These are phyloP conservation scores for Gonocerus acuteangulatus DNA, from an alignment of 2,888 invertebrate species.

Conservation along the genomic window DNA sequence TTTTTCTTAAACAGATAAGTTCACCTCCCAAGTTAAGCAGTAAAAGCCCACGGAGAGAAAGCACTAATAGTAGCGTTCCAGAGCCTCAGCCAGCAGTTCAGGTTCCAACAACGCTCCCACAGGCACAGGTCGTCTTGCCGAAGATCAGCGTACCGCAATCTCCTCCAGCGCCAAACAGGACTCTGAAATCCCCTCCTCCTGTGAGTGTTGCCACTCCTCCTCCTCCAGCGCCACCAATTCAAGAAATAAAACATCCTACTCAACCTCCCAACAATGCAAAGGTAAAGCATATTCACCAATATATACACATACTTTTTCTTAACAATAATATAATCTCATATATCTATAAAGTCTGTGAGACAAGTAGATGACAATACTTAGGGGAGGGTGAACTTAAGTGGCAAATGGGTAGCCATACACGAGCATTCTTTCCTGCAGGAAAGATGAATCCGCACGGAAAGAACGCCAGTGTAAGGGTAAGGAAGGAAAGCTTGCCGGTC, in stretches of 20 bases:
- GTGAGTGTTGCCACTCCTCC: not conserved
- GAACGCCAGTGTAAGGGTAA: too few species aligned
- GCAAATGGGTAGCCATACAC: too few species aligned
- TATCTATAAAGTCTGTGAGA: too few species aligned
- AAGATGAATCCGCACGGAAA: too few species aligned
- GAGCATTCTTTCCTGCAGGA: too few species aligned
- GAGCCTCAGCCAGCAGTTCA: not conserved
- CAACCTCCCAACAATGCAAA: not conserved
- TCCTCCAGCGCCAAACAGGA: not conserved
- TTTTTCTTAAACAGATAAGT: constrained; percentile 1
- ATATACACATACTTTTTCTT: not conserved
- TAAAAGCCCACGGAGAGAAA: constrained; percentile 8
- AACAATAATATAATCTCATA: not conserved
- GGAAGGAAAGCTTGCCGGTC: too few species aligned
- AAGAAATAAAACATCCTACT: constrained; percentile 1
- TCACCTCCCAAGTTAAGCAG: constrained; percentile 1
- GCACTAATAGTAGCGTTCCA: not conserved
- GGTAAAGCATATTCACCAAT: not conserved
- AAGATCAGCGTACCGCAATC: not conserved
- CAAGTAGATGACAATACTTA: too few species aligned
- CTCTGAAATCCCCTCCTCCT: constrained; percentile 9
- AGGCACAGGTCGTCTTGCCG: not conserved
- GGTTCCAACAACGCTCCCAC: not conserved
- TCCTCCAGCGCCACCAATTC: not conserved
- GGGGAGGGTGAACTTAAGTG: too few species aligned